Percentiles rank a stretch among this genome's conserved stretches.
Evolutionary conservation across 2,888 invertebrate genomes (phyloP).

Genomic region (Ephialtes manifestator): DNA sequence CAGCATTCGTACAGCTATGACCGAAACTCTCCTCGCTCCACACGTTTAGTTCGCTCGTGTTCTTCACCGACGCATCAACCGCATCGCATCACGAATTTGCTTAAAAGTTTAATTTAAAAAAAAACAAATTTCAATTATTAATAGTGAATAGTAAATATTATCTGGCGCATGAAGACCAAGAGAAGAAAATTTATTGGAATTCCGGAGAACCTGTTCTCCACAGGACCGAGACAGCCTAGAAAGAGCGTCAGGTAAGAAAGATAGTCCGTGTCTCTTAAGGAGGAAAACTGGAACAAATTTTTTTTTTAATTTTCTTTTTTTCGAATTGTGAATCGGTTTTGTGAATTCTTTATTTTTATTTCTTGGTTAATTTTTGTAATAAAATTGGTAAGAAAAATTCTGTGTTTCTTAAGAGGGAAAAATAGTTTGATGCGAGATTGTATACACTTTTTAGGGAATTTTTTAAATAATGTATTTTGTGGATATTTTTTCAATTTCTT

Average conservation of each 20-base stretch:
- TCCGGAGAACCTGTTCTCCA: slow-evolving; percentile 18
- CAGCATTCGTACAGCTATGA: slow-evolving; percentile 64
- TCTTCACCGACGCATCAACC: slow-evolving; percentile 42
- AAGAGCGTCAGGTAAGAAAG: slow-evolving; percentile 38
- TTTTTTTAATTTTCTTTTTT: too few species aligned
- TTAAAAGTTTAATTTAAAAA: not conserved
- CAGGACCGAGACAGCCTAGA: not conserved
- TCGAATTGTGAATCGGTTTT: not conserved
- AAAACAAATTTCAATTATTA: slow-evolving; percentile 2
- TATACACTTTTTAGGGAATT: too few species aligned
- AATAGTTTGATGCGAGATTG: too few species aligned
- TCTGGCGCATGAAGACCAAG: not conserved
- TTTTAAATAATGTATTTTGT: too few species aligned
- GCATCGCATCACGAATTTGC: not conserved
- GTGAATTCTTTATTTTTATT: not conserved
- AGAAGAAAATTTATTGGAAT: not conserved
- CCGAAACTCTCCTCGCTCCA: slow-evolving; percentile 40
- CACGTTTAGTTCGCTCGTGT: slow-evolving; percentile 59
- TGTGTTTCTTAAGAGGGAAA: too few species aligned
- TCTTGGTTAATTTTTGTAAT: too few species aligned
- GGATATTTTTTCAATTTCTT: too few species aligned
- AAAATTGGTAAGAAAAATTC: too few species aligned
- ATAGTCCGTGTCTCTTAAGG: not conserved
- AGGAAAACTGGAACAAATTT: not conserved
- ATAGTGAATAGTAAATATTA: not conserved